A percentile compares a stretch with the other conserved stretches of the same genome.
Conservation (phyloP, 2,797 vertebrate species). For the Neoniphon sammara region DNA sequence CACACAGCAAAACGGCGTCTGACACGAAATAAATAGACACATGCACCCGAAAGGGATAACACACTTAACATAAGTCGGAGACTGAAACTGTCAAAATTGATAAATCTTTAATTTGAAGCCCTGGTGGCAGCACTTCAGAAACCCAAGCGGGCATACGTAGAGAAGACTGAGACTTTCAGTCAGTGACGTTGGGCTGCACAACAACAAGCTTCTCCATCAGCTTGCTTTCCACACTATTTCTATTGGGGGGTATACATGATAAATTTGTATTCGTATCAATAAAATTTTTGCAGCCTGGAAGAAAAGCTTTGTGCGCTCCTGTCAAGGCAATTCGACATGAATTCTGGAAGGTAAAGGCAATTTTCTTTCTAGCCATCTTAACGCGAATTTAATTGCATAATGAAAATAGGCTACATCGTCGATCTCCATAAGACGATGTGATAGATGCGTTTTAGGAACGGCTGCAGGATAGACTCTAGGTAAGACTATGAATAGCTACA, state of each 20-base stretch:
- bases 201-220: slow-evolving; percentile 68
- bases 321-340: slow-evolving; percentile 56
- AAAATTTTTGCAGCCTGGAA: slow-evolving; percentile 13
- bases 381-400: slow-evolving; percentile 18
- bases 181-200: slow-evolving; percentile 72
- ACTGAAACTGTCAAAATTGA: not conserved
- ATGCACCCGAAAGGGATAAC: not conserved
- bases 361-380: slow-evolving; percentile 23
- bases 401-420: slow-evolving; percentile 10
- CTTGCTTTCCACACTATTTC: slow-evolving; percentile 19
- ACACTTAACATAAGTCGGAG: not conserved
- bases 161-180: slow-evolving; percentile 48
- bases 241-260: not conserved
- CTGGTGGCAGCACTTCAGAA: slow-evolving; percentile 50
- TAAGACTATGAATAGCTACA: not conserved
- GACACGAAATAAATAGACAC: not conserved
- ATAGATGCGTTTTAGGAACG: slow-evolving; percentile 12
- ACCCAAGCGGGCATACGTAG: slow-evolving; percentile 45
- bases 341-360: slow-evolving; percentile 65
- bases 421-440: slow-evolving; percentile 7
- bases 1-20: not conserved
- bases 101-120: slow-evolving; percentile 26
- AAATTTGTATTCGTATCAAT: slow-evolving; percentile 5
- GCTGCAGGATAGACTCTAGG: not conserved
- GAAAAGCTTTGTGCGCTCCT: slow-evolving; percentile 41